Evolutionary conservation across 2,113 vertebrate species (phyloP).

Genomic region (Coracopsis vasa): DNA sequence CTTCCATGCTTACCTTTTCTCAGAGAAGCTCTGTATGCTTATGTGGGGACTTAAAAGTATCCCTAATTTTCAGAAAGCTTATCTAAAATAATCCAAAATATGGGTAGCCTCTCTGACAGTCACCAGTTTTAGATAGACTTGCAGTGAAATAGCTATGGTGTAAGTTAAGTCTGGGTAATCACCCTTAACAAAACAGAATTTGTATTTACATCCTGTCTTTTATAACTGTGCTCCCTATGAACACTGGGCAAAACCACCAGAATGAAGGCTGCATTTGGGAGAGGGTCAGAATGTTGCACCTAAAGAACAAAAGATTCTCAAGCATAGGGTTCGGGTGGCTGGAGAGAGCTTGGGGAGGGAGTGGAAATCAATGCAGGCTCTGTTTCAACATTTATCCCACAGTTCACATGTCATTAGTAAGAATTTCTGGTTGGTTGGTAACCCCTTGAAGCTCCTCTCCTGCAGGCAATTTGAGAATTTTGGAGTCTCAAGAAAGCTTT

Average conservation of each 20-base stretch:
- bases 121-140: background rate
- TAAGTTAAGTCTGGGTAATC: background rate
- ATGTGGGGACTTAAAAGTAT: background rate
- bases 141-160: accelerated
- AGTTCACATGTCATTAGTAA: background rate
- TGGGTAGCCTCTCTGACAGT: accelerated
- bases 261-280: background rate
- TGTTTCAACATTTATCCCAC: background rate
- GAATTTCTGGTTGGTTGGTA: background rate
- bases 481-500: background rate
- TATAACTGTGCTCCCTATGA: background rate
- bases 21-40: background rate
- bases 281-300: background rate
- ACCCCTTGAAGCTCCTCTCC: background rate
- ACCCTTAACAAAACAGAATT: background rate
- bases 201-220: background rate
- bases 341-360: background rate
- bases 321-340: background rate
- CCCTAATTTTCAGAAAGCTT: background rate
- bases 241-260: background rate
- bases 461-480: background rate
- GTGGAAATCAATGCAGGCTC: background rate
- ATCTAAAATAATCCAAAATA: background rate
- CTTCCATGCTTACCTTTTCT: background rate
- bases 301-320: background rate